Evolutionary conservation across 2,797 vertebrate genomes (phyloP).

Genomic region (Pelochelys cantorii): DNA sequence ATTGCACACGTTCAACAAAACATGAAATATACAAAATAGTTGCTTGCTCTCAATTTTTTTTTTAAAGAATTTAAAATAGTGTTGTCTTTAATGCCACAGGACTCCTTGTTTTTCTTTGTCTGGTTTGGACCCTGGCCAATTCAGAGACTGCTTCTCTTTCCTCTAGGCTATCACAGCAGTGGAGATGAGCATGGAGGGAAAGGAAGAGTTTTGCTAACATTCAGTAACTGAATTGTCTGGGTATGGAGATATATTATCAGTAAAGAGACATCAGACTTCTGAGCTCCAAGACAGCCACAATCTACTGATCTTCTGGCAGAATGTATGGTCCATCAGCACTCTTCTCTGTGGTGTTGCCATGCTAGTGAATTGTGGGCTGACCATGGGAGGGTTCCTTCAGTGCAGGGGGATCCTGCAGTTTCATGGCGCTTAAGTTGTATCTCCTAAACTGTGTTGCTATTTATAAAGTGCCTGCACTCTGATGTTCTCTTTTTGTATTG

Average conservation of each 20-base stretch:
- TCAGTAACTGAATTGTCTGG: neutral
- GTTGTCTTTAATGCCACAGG: too few species aligned
- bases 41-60: too few species aligned
- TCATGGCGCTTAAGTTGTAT: neutral
- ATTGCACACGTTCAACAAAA: neutral
- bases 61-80: too few species aligned
- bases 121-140: neutral
- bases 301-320: neutral
- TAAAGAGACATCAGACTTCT: neutral
- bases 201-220: neutral
- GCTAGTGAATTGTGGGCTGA: neutral
- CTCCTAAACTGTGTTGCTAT: rapidly evolving
- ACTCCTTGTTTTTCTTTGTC: neutral
- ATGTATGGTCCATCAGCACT: neutral
- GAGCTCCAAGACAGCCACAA: neutral
- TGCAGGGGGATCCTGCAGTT: neutral
- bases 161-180: neutral
- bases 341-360: neutral
- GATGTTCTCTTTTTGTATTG: neutral
- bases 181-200: neutral
- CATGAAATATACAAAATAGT: too few species aligned
- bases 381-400: neutral
- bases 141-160: neutral
- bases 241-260: neutral
- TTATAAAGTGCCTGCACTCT: neutral